Base-by-base conservation (phyloP, 2,888 invertebrate species). In the Incurvaria masculella region DNA sequence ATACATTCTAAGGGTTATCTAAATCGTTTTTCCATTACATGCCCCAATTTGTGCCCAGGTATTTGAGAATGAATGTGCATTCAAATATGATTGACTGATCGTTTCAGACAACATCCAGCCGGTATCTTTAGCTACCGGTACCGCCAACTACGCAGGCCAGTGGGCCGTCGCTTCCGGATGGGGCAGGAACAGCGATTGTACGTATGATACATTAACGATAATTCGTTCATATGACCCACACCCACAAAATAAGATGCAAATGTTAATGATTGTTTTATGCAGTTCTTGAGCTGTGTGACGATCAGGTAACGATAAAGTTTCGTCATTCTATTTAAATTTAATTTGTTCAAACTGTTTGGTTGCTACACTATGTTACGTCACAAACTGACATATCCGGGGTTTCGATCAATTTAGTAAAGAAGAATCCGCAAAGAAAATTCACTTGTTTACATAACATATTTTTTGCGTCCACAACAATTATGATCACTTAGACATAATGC, bases 121-220 rank as follows among this genome's bases (percentile, higher is more conserved):
- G 21, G 47, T 50, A 3, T 33, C 50, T 38, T 45, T 44, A 5
- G 44, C 50, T n/a, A 38, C 23, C 18, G 20, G 33, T 14, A 45
- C 17, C 42, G 18, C 45, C n/a, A 43, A 42, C 41, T 50, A 46
- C 44, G 48, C 33, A 5, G 46, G 46, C 16, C 17, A 33, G 2
- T 45, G 41, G 41, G 48, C 45, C n/a, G 19, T 42, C 20, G 50
- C 50, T 4, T 48, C 50, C 18, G 50, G 50, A 23, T 50, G 48
- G 18, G 50, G 50, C 14, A 40, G 40, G 21, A 48, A 43, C 11
- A 40, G 43, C 20, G 46, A 48, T 33, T 14, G 50, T 50, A 48
- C 39, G 51, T 48, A 5, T 5, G 21, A n/a, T n/a, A 20, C 39
- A 1, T 6, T 39, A 39, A 39, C 3, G 2, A 39, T 4, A 5